Base-by-base conservation (phyloP, 2,797 vertebrate genomes). In the Urophycis tenuis region DNA sequence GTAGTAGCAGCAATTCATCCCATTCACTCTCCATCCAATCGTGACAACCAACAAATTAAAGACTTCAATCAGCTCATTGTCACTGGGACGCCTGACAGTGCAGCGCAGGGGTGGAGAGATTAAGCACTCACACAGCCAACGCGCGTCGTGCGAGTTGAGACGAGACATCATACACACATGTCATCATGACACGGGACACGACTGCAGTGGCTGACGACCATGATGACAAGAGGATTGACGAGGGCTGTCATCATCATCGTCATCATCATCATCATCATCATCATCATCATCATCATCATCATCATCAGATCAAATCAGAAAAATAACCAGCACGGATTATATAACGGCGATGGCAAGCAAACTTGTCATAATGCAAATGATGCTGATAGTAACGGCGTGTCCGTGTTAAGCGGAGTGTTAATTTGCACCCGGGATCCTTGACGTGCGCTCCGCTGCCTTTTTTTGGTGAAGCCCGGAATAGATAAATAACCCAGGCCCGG, bases 231-330 rank as follows among this genome's bases (percentile, higher is more conserved):
- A 36, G 9, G 17, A 69, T 19, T 3, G 17, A 39, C 35, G 25
- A 32, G 36, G 25, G 35, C 30, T 19, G 11, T 70, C 5, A 30
- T 70, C 25, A 29, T 15, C 22, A 41, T 36, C 33, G 30, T 69
- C 12, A 34, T 36, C 32, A 75, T 67, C 2, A 75, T 29, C 17
- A 64, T 14, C 49, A n/a, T 17, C 49, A n/a, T 32, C 6, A 8
- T 72, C 31, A 31, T 72, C 32, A 41, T 53, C 39, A 41, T 39
- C 71, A 53, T 6, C 45, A 78, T 22, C 70, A 79, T 45, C 41
- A 49, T 49, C 45, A 49, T 49, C 17, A 60, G 6, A 60, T 60
- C 22, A 22, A 53, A 22, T 17, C 3, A 19, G 19, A 53, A 53
- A 6, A 53, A 53, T 0, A 19, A 22, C 17, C 45, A 19, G 3